These are phyloP conservation scores for Eurypyga helias DNA, from an alignment of 2,113 vertebrate species.

Conservation along the genomic window DNA sequence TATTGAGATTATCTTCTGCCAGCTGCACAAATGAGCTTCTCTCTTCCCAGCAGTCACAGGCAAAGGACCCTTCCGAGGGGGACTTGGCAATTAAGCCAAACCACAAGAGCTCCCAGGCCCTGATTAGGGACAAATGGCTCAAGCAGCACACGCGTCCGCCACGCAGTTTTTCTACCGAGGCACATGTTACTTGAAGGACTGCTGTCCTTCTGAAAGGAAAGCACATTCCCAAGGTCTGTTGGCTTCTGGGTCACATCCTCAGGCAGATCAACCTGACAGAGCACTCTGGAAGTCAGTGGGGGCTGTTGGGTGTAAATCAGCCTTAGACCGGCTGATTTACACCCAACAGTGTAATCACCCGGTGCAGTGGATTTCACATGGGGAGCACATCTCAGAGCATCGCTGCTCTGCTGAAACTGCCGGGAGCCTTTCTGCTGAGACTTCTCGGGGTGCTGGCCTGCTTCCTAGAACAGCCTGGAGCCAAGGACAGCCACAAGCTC, in stretches of 20 bases:
- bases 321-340: no score
- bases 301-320: neutral
- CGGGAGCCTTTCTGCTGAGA: neutral
- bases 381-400: neutral
- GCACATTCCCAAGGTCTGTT: neutral
- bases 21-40: neutral
- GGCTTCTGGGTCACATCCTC: neutral
- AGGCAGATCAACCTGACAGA: neutral
- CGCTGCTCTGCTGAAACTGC: neutral
- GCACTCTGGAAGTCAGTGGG: neutral
- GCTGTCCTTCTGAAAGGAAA: neutral
- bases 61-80: neutral
- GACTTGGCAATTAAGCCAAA: neutral
- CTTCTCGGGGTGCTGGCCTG: neutral
- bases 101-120: neutral
- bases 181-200: neutral
- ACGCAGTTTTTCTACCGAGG: neutral
- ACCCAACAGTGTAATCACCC: no score
- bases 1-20: neutral
- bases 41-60: neutral
- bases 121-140: neutral
- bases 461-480: neutral
- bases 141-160: neutral
- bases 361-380: rapidly evolving
- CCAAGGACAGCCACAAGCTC: neutral